Evolutionary conservation across 1,140 invertebrate genomes (phyloP).

Genomic region (Drusus annulatus): DNA sequence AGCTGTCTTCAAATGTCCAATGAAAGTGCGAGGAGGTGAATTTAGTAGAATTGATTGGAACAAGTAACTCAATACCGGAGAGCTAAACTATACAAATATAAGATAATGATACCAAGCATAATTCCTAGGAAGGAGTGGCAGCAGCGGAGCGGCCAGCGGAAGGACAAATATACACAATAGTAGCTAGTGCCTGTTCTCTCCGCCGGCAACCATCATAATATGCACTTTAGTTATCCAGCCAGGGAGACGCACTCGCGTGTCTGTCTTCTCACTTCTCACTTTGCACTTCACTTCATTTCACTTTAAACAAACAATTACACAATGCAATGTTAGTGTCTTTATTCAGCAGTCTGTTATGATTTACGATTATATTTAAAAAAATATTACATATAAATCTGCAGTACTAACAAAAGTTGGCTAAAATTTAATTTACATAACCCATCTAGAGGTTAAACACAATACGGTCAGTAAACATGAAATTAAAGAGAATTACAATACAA

Average conservation of each 20-base stretch:
- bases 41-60: constrained; percentile 47
- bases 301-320: constrained; percentile 30
- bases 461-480: constrained; percentile 36
- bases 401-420: constrained; percentile 53
- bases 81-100: constrained; percentile 60
- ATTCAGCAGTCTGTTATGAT: constrained; percentile 46
- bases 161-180: constrained; percentile 38
- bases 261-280: constrained; percentile 52
- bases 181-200: background rate
- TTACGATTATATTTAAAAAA: constrained; percentile 53
- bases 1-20: constrained; percentile 55
- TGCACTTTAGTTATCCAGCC: background rate
- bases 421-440: constrained; percentile 51
- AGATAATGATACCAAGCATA: constrained; percentile 46
- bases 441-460: constrained; percentile 47
- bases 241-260: background rate
- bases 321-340: constrained; percentile 49
- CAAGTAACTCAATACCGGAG: constrained; percentile 56
- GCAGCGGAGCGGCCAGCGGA: constrained; percentile 29
- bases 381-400: constrained; percentile 53
- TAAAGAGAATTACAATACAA: constrained; percentile 9
- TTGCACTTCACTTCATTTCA: constrained; percentile 49
- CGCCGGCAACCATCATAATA: background rate
- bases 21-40: constrained; percentile 44
- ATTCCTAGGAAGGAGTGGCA: constrained; percentile 47